Conservation (phyloP, 2,113 vertebrate species). For the Ancistrus triradiatus region DNA sequence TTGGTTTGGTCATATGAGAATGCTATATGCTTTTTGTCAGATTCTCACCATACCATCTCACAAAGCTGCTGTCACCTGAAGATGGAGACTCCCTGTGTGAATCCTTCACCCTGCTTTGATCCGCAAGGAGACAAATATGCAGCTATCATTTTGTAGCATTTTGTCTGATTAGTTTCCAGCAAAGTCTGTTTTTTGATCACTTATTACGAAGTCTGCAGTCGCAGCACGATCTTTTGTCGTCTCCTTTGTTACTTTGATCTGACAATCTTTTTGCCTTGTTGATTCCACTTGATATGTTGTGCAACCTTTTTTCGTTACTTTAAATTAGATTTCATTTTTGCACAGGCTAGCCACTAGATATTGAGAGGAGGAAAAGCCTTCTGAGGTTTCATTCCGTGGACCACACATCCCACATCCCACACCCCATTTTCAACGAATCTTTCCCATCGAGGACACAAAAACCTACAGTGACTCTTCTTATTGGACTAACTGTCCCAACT, state of each 20-base stretch:
- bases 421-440: no score
- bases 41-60: constrained; percentile 10
- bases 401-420: no score
- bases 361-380: no score
- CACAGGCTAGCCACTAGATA: neutral
- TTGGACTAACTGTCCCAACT: no score
- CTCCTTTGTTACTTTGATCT: constrained; percentile 9
- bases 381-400: no score
- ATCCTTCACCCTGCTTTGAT: neutral
- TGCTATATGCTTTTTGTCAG: neutral
- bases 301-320: no score
- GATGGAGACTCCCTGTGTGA: neutral
- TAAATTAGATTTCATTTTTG: no score
- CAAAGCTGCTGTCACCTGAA: constrained; percentile 9
- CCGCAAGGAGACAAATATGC: constrained; percentile 2
- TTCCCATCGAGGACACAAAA: no score
- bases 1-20: constrained; percentile 13
- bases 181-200: constrained; percentile 8
- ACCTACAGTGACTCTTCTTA: no score
- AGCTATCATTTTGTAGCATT: constrained; percentile 13
- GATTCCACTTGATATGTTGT: neutral
- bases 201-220: constrained; percentile 3
- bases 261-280: neutral
- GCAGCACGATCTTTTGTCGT: neutral
- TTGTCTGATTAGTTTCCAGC: constrained; percentile 19